Conservation (phyloP, 2,797 vertebrate genomes). For the Miichthys miiuy region DNA sequence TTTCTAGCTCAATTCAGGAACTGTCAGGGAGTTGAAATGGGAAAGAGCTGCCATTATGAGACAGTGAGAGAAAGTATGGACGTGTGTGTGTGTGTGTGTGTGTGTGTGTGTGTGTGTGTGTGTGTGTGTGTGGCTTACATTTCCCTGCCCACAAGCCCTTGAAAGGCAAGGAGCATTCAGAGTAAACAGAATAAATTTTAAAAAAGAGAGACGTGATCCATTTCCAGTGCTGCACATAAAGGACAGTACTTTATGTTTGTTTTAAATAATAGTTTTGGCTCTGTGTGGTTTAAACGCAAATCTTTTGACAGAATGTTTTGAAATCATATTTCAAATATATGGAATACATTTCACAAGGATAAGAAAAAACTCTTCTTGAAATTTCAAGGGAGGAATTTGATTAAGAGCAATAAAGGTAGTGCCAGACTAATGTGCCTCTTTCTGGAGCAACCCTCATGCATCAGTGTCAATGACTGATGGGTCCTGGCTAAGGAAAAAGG, state of each 20-base stretch:
- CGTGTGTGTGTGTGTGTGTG: constrained; percentile 11
- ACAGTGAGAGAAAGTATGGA: constrained; percentile 16
- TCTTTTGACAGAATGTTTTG: not conserved
- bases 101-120: not conserved
- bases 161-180: constrained; percentile 29
- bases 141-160: constrained; percentile 20
- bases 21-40: constrained; percentile 53
- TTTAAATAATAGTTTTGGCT: not conserved
- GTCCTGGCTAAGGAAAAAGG: not conserved
- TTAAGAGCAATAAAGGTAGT: constrained; percentile 31
- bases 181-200: constrained; percentile 10
- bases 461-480: constrained; percentile 40
- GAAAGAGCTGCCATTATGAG: constrained; percentile 40
- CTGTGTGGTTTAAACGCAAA: not conserved
- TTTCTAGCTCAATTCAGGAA: constrained; percentile 57
- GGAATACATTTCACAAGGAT: constrained; percentile 15
- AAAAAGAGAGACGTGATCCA: not conserved
- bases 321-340: not conserved
- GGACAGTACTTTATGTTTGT: not conserved
- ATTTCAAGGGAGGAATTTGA: constrained; percentile 22
- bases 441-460: constrained; percentile 40
- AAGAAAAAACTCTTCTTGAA: constrained; percentile 2
- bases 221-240: not conserved
- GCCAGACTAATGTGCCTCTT: constrained; percentile 32
- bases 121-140: constrained; percentile 10